Base-by-base conservation (phyloP, 2,888 invertebrate genomes). In the Coelopa pilipes region DNA sequence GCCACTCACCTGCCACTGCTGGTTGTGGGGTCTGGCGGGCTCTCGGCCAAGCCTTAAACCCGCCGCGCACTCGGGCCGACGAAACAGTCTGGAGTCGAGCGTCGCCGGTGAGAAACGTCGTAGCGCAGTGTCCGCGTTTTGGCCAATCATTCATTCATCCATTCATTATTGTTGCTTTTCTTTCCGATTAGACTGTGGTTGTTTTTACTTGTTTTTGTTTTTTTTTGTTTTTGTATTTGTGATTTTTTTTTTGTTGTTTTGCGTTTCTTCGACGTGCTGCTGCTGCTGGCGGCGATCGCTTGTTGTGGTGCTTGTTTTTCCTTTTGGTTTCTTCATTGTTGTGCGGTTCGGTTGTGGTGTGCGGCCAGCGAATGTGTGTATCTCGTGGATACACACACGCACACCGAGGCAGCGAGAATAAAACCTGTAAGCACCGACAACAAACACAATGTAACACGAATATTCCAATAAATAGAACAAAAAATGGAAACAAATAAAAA, bases 1-100 rank as follows among this genome's bases (percentile, higher is more conserved):
- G 34, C 47, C 45, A 65, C 45, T 45, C 65, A 65, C 45, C 46
- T 19, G 65, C 49, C 19, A 46, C 57, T 65, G 1, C n/a, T 50
- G 21, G 50, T 21, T 50, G 47, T 66, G 66, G 50, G 49, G 21
- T 66, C 66, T 50, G 50, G 47, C 46, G 9, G 47, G 49, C 47
- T 65, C 49, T 45, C 13, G 60, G 24, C 49, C 59, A 45, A 15
- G 60, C 60, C 70, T 60, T n/a, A 50, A 63, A 70, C 62, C 50
- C 17, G 70, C 34, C 45, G 34, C 21, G 46, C 17, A 17, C 17
- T 47, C 24, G 70, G 62, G 60, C n/a, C 24, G 50, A 17, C 69
- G 65, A 65, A 34, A 34, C 34, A 34, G 34, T 34, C 34, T 34
- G 34, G 34, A 34, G 34, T 34, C 34, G 34, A 34, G 34, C 34